phyloP scores from a whole-genome alignment of 2,113 vertebrate genomes.

The human region GRCh38 chr7:152239001-152239500 shows the following conservation, averaged over 20 bases:
- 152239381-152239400: not conserved
- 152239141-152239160: not conserved
- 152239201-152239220: not conserved
- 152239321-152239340: not conserved
- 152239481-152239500: not conserved
- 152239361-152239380: not conserved
- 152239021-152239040: slow-evolving; percentile 30
- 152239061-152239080: slow-evolving; percentile 36
- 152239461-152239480: not conserved
- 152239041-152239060: slow-evolving; percentile 52
- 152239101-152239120: slow-evolving; percentile 30
- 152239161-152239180: not conserved
- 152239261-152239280: not conserved
- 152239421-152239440: not conserved
- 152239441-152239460: not conserved
- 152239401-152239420: not conserved
- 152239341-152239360: not conserved
- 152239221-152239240: slow-evolving; percentile 5
- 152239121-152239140: not conserved
- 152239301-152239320: not conserved
- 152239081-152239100: slow-evolving; percentile 59
- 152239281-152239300: not conserved
- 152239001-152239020: slow-evolving; percentile 13
- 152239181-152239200: not conserved
- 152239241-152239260: not conserved